Conservation (phyloP, 2,113 vertebrate genomes). For the Pangasianodon hypophthalmus region DNA sequence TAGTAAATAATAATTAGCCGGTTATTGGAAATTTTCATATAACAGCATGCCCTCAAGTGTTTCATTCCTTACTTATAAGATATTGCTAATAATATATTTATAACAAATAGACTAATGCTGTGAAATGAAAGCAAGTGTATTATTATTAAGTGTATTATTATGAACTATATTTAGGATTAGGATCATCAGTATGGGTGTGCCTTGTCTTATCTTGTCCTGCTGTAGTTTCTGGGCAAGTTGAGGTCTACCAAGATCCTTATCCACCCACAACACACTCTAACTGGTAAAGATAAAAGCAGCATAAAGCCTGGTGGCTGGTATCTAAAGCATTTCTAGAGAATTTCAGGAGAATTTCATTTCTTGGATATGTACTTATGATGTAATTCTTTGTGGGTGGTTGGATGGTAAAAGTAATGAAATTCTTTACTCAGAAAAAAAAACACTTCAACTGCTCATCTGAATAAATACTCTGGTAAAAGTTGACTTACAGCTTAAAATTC, state of each 20-base stretch:
- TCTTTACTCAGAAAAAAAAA: neutral
- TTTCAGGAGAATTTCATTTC: neutral
- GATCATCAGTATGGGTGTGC: neutral
- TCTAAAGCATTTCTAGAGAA: neutral
- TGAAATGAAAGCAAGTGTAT: neutral
- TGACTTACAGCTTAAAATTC: neutral
- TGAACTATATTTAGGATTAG: neutral
- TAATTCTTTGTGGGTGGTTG: neutral
- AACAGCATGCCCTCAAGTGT: neutral
- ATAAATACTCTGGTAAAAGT: neutral
- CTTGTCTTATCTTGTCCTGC: neutral
- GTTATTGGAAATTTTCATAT: neutral
- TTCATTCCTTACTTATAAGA: neutral
- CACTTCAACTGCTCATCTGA: neutral
- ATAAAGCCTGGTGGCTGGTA: neutral
- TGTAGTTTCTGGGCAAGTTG: slow-evolving; percentile 36
- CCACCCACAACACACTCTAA: slow-evolving; percentile 42
- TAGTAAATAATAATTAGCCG: neutral
- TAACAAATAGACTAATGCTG: too few relatives aligned
- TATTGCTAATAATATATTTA: too few relatives aligned
- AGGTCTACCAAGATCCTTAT: slow-evolving; percentile 50
- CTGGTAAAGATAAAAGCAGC: slow-evolving; percentile 55
- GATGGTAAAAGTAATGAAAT: too few relatives aligned
- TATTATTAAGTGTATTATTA: neutral
- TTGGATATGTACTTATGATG: neutral